Conservation (phyloP, 2,888 invertebrate genomes). For the Drosophila anceps region DNA sequence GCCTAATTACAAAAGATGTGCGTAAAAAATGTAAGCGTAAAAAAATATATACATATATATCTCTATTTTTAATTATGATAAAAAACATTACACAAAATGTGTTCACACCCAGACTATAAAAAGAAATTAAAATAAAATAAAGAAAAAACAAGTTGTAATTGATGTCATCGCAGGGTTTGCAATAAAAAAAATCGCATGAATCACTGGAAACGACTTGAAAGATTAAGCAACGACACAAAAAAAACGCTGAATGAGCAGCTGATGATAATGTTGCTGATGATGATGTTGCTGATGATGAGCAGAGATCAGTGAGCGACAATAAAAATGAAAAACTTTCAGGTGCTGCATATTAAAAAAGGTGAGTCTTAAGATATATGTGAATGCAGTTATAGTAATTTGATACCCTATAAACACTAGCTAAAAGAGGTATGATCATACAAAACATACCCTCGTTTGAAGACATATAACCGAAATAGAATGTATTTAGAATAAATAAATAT, state of each 20-base stretch:
- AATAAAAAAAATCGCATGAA: slow-evolving; percentile 39
- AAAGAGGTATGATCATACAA: background rate
- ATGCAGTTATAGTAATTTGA: slow-evolving; percentile 3
- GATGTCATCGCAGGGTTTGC: slow-evolving; percentile 41
- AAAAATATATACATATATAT: slow-evolving; percentile 1
- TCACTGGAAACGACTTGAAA: slow-evolving; percentile 31
- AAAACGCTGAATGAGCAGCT: slow-evolving; percentile 21
- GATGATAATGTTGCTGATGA: slow-evolving; percentile 5
- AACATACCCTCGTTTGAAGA: background rate
- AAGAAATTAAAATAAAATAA: background rate
- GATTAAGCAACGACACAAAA: slow-evolving; percentile 13
- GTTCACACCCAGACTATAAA: slow-evolving; percentile 32
- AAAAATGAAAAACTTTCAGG: slow-evolving; percentile 17
- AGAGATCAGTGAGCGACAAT: slow-evolving; percentile 5
- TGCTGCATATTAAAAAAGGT: slow-evolving; percentile 28
- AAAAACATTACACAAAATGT: slow-evolving; percentile 10
- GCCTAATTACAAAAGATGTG: slow-evolving; percentile 37
- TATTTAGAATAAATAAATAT: background rate
- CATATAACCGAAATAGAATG: background rate
- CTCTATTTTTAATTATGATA: background rate
- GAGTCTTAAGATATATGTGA: background rate
- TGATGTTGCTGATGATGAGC: background rate
- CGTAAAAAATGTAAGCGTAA: slow-evolving; percentile 34
- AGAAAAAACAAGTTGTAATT: slow-evolving; percentile 19
- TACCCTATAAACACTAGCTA: slow-evolving; percentile 5